Evolutionary conservation across 2,113 vertebrate genomes (phyloP), one percentile per base, ranked within the genome.

Genomic region (Campylomormyrus tamandua): DNA sequence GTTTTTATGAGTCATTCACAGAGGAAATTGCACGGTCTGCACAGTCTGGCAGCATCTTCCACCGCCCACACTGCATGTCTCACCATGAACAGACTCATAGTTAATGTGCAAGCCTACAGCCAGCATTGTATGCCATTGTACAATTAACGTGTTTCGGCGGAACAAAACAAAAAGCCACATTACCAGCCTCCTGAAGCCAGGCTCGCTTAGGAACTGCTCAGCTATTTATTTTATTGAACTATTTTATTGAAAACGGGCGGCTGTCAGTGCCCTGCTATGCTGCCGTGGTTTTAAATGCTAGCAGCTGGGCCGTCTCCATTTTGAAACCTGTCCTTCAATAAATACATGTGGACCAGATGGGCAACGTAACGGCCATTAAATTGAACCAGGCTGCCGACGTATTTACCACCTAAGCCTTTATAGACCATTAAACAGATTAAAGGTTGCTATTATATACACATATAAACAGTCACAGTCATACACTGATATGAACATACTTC

Each of bases 341-440:
- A 94, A 94, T 92, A 92, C 91, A 89, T 52, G 87, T 91, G 83
- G 88, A 93, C 89, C 93, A 93, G 93, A 95, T 94, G 92, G 94
- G 53, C 50, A 24, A 94, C 93, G 93, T 93, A 93, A 89, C 93
- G 94, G 89, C 45, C 66, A 53, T 90, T 94, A 92, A 93, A 95
- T 94, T 94, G 92, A 91, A 94, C 92, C 89, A 90, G 92, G 94
- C 94, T 95, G 94, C 93, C 92, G 90, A 94, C 94, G 95, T 95
- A 94, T 92, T 92, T 89, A 89, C 92, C 92, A 93, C 93, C 92
- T 92, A 90, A 90, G 93, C 94, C 93, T 95, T 94, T 92, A 94
- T 91, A 92, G 93, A 93, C 94, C 93, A 92, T 92, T 93, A 92
- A 92, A 93, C 91, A 50, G 48, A 80, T 80, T 39, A 52, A 53